Percentiles rank a stretch among this genome's conserved stretches.
Conservation (phyloP, 2,888 invertebrate genomes). For the Melieria picta region DNA sequence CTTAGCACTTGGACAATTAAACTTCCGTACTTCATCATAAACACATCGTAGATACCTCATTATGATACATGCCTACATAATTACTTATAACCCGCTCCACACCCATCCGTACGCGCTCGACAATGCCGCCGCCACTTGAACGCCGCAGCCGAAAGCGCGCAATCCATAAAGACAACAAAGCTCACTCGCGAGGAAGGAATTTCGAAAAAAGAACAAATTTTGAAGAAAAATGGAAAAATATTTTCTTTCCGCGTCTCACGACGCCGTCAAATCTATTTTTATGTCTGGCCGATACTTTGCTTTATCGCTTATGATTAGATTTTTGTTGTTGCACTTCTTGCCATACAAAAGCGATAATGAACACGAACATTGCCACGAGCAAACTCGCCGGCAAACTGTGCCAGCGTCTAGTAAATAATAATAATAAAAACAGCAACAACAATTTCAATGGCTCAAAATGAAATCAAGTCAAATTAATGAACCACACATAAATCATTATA, state of each 20-base stretch:
- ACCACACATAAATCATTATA: constrained; percentile 7
- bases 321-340: background rate
- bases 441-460: background rate
- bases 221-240: background rate
- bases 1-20: constrained; percentile 1
- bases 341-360: background rate
- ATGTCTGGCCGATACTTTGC: background rate
- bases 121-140: too few relatives aligned
- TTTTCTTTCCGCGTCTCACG: background rate
- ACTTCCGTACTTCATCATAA: constrained; percentile 1
- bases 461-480: constrained; percentile 1
- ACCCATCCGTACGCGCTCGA: too few relatives aligned
- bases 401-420: background rate
- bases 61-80: background rate
- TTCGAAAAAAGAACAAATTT: background rate
- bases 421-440: background rate
- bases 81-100: too few relatives aligned
- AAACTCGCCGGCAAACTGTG: background rate
- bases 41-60: background rate
- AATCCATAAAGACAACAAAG: too few relatives aligned
- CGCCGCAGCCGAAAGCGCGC: too few relatives aligned
- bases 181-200: background rate
- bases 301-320: background rate
- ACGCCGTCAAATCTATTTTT: background rate
- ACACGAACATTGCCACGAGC: background rate